Evolutionary conservation across 1,140 invertebrate genomes (phyloP).

Genomic region (Venturia canescens): DNA sequence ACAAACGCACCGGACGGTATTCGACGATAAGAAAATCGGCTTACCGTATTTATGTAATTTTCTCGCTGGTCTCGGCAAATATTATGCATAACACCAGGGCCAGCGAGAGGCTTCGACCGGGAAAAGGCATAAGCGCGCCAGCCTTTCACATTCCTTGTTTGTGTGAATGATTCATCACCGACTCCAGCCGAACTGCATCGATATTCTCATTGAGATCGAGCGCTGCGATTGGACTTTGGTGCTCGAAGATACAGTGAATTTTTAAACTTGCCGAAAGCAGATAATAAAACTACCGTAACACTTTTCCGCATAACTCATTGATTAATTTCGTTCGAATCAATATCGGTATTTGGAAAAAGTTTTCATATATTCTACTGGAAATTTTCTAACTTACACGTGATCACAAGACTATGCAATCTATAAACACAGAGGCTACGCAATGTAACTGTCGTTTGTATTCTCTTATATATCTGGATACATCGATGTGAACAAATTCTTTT

Average conservation of each 20-base stretch:
- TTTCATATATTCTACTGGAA: no score
- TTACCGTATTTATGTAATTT: constrained; percentile 56
- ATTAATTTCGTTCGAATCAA: no score
- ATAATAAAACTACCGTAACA: no score
- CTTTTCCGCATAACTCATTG: no score
- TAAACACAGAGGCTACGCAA: neutral
- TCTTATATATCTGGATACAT: neutral
- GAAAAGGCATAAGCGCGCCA: neutral
- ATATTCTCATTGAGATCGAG: neutral
- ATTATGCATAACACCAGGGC: constrained; percentile 46
- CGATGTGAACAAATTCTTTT: neutral
- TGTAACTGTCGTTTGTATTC: neutral
- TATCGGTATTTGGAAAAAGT: no score
- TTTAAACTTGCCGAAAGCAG: no score
- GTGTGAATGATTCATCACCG: neutral
- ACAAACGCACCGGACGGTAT: neutral
- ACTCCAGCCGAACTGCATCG: neutral
- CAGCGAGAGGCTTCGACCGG: neutral
- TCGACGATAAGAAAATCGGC: constrained; percentile 53
- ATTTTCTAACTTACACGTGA: no score
- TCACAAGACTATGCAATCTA: neutral
- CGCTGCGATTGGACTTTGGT: no score
- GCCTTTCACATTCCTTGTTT: neutral
- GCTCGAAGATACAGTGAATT: neutral
- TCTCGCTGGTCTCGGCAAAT: constrained; percentile 52